Base-by-base conservation (phyloP, 2,113 vertebrate genomes). In the Cebidichthys violaceus region DNA sequence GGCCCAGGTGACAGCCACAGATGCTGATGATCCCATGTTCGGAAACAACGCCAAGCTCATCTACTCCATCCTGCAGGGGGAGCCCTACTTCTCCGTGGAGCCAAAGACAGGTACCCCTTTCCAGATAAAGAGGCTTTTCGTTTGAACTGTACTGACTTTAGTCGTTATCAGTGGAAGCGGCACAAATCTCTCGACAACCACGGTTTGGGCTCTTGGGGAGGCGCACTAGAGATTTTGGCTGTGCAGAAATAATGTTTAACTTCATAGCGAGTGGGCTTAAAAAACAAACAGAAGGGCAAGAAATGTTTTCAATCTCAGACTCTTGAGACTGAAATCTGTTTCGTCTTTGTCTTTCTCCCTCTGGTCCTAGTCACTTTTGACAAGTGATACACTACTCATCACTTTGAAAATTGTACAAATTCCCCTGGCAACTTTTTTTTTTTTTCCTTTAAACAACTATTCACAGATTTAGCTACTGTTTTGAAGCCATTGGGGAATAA, bases 81-180 rank as follows among this genome's bases (percentile, higher is more conserved):
- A 97, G 77, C 97, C 98, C 8, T 99, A 99, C 91, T 99, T 99
- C 94, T 98, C 97, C 35, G 96, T 99, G 92, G 97, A 99, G 83
- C 96, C 97, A 33, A 99, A 96, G 75, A 98, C 98, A 92, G 98
- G 98, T 99, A 96, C 0, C 45, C 4, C 24, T 20, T 15, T 8
- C 20, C 37, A 11, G 6, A 33, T 18, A 5, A 17, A 7, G 20
- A 22, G 43, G 5, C 29, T 39, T 76, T 72, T 20, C 18, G 31
- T 18, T 22, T n/a, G 43, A 71, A 29, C 10, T 31, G 7, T 14
- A 35, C 41, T 65, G 20, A 14, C 22, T 75, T 73, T 13, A 22
- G 3, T 45, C 4, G 1, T 22, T 6, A 79, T 70, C 64, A 37
- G 1, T 22, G 22, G n/a, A 17, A 33, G 22, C 41, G n/a, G 18